These are phyloP conservation scores for Nycticebus coucang DNA, from an alignment of 2,113 vertebrate genomes.

Conservation along the genomic window DNA sequence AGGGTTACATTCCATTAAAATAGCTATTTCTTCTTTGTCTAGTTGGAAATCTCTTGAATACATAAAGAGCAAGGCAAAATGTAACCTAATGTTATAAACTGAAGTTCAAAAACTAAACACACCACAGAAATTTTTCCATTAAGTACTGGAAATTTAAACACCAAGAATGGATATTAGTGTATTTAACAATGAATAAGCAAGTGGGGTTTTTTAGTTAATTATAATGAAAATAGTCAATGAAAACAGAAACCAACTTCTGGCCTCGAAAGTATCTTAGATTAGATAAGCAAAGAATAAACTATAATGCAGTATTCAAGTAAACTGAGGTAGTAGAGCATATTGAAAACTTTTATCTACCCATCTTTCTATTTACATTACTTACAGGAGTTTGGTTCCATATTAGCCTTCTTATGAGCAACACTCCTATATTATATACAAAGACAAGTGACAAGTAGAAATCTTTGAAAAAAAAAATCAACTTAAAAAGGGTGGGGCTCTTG, in stretches of 20 bases:
- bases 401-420: constrained; percentile 72
- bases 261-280: constrained; percentile 71
- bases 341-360: constrained; percentile 81
- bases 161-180: neutral
- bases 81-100: constrained; percentile 59
- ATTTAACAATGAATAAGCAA: constrained; percentile 44
- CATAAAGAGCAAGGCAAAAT: constrained; percentile 60
- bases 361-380: constrained; percentile 83
- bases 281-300: constrained; percentile 75
- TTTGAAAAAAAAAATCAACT: constrained; percentile 70
- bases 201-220: neutral
- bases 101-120: constrained; percentile 60
- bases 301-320: constrained; percentile 83
- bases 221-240: constrained; percentile 15
- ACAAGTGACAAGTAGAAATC: constrained; percentile 69
- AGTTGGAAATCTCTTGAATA: constrained; percentile 60
- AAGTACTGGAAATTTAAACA: constrained; percentile 58
- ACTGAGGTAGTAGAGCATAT: constrained; percentile 88
- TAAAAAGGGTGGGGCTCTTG: constrained; percentile 73
- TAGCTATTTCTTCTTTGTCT: constrained; percentile 47
- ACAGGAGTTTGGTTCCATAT: constrained; percentile 80
- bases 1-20: constrained; percentile 60
- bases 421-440: constrained; percentile 76
- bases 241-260: constrained; percentile 69
- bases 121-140: constrained; percentile 44